Evolutionary conservation across 1,140 invertebrate genomes (phyloP).

Genomic region (Drosophila dunni): DNA sequence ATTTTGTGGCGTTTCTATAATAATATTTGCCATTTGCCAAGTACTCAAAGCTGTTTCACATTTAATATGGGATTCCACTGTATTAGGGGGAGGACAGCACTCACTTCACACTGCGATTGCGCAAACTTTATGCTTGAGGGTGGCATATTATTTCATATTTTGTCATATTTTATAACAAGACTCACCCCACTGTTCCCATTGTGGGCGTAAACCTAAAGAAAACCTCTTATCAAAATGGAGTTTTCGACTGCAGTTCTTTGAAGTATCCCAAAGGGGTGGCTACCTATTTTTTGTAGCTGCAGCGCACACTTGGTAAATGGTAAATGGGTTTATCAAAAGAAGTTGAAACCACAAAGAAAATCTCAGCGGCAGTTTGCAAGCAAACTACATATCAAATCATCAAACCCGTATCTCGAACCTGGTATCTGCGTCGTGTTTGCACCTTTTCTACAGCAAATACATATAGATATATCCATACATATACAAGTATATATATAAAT

Average conservation of each 20-base stretch:
- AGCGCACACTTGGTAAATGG: constrained; percentile 36
- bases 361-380: constrained; percentile 66
- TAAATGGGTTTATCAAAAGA: constrained; percentile 74
- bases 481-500: neutral
- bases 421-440: constrained; percentile 51
- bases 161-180: constrained; percentile 73
- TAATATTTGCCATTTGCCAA: constrained; percentile 63
- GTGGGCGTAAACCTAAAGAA: constrained; percentile 51
- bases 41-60: constrained; percentile 14
- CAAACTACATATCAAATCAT: constrained; percentile 58
- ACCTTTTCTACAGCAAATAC: constrained; percentile 44
- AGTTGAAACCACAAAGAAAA: constrained; percentile 81
- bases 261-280: constrained; percentile 43
- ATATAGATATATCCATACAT: neutral
- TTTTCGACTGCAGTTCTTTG: constrained; percentile 41
- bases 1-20: constrained; percentile 67
- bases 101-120: constrained; percentile 46
- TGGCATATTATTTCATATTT: constrained; percentile 77
- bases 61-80: constrained; percentile 7
- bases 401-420: constrained; percentile 72
- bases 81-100: neutral
- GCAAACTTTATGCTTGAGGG: constrained; percentile 46
- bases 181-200: constrained; percentile 2
- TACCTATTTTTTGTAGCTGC: constrained; percentile 6
- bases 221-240: constrained; percentile 51